Percentiles rank a stretch among this genome's conserved stretches.
These are phyloP conservation scores for Agriopis leucophaearia DNA, from an alignment of 2,888 invertebrate genomes.

Conservation along the genomic window DNA sequence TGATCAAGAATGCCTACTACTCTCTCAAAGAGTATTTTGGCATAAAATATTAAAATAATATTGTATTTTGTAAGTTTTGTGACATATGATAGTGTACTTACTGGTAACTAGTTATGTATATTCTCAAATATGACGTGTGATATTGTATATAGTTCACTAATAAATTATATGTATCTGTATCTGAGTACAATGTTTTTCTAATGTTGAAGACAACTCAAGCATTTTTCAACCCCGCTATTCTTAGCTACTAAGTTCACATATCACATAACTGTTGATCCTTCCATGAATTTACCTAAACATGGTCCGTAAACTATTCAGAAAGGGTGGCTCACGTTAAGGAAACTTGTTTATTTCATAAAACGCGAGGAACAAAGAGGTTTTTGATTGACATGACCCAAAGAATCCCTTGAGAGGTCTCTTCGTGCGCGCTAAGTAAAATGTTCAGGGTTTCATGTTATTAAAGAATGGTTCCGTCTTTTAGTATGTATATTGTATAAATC, in stretches of 20 bases:
- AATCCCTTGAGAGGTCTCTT: slow-evolving; percentile 49
- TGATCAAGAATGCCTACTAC: too few relatives aligned
- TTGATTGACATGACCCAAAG: slow-evolving; percentile 57
- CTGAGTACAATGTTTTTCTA: too few relatives aligned
- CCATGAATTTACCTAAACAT: slow-evolving; percentile 14
- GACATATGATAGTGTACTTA: too few relatives aligned
- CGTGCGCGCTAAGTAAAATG: slow-evolving; percentile 35
- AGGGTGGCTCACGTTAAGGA: slow-evolving; percentile 46
- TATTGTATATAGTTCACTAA: too few relatives aligned
- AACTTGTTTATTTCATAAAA: slow-evolving; percentile 55
- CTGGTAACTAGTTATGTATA: too few relatives aligned
- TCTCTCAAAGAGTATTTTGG: too few relatives aligned
- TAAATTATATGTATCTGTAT: too few relatives aligned
- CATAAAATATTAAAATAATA: too few relatives aligned
- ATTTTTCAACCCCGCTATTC: too few relatives aligned
- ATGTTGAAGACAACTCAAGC: too few relatives aligned
- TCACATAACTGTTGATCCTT: slow-evolving; percentile 7
- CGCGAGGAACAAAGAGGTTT: slow-evolving; percentile 60
- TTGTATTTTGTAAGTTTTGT: too few relatives aligned
- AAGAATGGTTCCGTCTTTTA: slow-evolving; percentile 5
- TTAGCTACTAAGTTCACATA: background rate
- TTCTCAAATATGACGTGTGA: too few relatives aligned
- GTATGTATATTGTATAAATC: slow-evolving; percentile 9
- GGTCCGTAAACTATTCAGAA: slow-evolving; percentile 44
- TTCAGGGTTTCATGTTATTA: slow-evolving; percentile 36